Base-by-base conservation (phyloP, 2,888 invertebrate genomes). In the Plebejus melissa region DNA sequence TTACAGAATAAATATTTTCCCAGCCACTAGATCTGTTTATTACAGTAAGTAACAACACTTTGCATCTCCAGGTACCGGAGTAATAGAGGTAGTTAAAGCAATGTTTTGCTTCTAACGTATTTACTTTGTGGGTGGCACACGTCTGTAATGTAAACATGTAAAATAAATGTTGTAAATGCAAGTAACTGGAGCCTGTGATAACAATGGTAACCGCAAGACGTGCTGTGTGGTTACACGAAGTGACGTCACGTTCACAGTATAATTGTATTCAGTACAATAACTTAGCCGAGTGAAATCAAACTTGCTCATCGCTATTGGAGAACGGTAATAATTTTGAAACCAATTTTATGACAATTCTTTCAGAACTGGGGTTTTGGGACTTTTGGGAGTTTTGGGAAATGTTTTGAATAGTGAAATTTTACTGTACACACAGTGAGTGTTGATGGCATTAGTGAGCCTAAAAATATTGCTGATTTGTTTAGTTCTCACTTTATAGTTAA, bases 221-320 rank as follows among this genome's bases (percentile, higher is more conserved):
- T 50, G 41, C 41, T 41, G 70, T 70, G 70, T 70, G 50, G 50
- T 71, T 50, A 13, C 50, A 22, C 71, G 80, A 83, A 81, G 83
- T 83, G 83, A 82, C 83, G 46, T 50, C 72, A 54, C 54, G 28
- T 46, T 50, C 16, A 16, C 54, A 54, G 54, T 54, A 54, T 54
- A 54, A 54, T 54, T 4, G 4, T 54, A 16, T 54, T 16, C 16
- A 54, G 54, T 16, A 54, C 4, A 16, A 4, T 54, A 54, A 54
- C 54, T 16, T 11, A 46, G 46, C 2, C 46, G 9, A 11, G 46
- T 46, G 46, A 3, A 46, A 46, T 46, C 46, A 46, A 46, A 46
- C 46, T 46, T 46, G 46, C 46, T 46, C 46, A 46, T 3, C 46
- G 46, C 9, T 46, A 46, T 46, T 22, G 41, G 41, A 41, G 7